Base-by-base conservation (phyloP, 2,113 vertebrate species). In the Odobenus rosmarus region DNA sequence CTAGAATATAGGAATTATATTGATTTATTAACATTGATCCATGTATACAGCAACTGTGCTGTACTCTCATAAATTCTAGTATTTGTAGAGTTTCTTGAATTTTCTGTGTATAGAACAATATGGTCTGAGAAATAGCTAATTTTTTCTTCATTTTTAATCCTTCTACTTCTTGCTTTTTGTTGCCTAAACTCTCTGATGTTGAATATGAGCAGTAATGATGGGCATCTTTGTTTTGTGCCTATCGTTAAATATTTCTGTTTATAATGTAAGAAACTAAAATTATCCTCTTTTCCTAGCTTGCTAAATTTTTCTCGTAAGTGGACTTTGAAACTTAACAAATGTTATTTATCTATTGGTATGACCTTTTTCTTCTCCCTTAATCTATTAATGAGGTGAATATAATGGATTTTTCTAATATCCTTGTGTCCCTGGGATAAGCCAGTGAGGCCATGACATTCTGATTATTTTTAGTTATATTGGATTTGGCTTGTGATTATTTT, bases 401-500 rank as follows among this genome's bases (percentile, higher is more conserved):
- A 92, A 62, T 31, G 59, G 51, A 77, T 74, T 88, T 77, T 67
- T 88, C 31, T 57, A 77, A 90, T 77, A 90, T 79, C 39, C 24
- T 57, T 84, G 19, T 46, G 67, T 69, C 67, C 33, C 71, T 79
- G 36, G 4, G 33, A 90, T 79, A 85, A 79, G 71, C 61, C 51
- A 90, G 26, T 23, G 61, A 84, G 51, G 4, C 61, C 36, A 31
- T 90, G 42, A 23, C 39, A 42, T 77, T 93, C 33, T 84, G 64
- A 72, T 82, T 71, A 49, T 83, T 76, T 62, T 95, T 72, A 53
- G 33, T 46, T 62, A 55, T 24, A n/a, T 1, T 53, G 28, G n/a
- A 62, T 92, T 96, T 93, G 72, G 33, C 24, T 84, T 88, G 21
- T 79, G 39, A 79, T 91, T 80, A 86, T 81, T 95, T 93, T 92